Evolutionary conservation across 2,888 invertebrate genomes (phyloP), one percentile per base, ranked within the genome.

Genomic region (Apoda limacodes): DNA sequence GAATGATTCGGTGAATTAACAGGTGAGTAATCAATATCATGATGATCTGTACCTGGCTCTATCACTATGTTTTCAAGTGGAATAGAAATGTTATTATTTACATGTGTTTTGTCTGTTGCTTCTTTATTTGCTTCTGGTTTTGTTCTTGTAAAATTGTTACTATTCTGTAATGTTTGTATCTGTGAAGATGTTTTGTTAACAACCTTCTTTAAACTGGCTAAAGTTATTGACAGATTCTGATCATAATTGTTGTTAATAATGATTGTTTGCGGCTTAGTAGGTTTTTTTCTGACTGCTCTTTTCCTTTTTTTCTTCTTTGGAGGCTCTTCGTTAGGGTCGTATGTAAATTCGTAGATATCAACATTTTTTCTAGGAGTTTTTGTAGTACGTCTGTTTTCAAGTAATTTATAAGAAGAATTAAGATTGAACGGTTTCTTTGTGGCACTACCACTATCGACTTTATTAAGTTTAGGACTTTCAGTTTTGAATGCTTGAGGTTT

Each of bases 341-440:
- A 81, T 10, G 78, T 78, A 31, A 82, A 82, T 42, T 82, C 81
- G 48, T 82, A 82, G 2, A 80, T 48, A 51, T 78, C 76, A 32
- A 60, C 36, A 25, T 60, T 55, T 36, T 57, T 56, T 28, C 55
- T 55, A 1, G 45, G 21, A 7, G 43, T 28, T 10, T 48, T 39
- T 10, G 45, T 54, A n/a, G n/a, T n/a, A n/a, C n/a, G n/a, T 34
- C 55, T 61, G 2, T 63, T 55, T 29, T 66, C 67, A 28, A 71
- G 50, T 9, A 72, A 42, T 51, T 50, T 59, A 22, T 63, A 56
- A 22, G 71, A 71, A 3, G 45, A 40, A 35, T 52, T 60, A 13
- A 55, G 59, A 2, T 53, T 42, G 5, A 45, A 20, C 11, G 47
- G 12, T 22, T 47, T 60, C 12, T 48, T 52, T 4, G 25, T 28